phyloP scores from a whole-genome alignment of 2,113 vertebrate species.

The Phylloscopus trochilus region DNA sequence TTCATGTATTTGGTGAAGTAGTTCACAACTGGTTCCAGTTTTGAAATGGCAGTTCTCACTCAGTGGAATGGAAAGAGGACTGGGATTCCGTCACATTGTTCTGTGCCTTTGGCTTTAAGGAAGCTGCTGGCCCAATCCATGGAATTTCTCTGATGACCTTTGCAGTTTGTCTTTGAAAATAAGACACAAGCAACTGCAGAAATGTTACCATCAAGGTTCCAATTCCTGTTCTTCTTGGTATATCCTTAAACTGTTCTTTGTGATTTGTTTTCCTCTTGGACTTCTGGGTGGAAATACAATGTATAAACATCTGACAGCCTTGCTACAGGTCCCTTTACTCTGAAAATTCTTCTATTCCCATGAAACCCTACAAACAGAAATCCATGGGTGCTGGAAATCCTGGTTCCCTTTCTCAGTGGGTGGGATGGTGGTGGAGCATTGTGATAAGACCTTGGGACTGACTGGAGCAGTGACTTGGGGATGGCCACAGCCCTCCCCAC shows the following conservation, averaged over 20 bases:
- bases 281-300: background rate
- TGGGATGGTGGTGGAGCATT: fast-evolving
- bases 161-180: background rate
- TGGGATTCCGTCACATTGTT: background rate
- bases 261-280: background rate
- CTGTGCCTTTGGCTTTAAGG: background rate
- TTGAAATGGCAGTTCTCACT: background rate
- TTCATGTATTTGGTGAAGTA: background rate
- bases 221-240: background rate
- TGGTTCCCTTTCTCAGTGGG: background rate
- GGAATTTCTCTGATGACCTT: background rate
- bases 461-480: background rate
- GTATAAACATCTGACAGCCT: background rate
- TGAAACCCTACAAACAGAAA: background rate
- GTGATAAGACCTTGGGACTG: fast-evolving
- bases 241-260: background rate
- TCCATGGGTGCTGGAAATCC: background rate
- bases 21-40: background rate
- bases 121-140: background rate
- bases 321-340: fast-evolving
- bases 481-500: fast-evolving
- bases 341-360: background rate
- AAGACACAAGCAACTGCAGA: background rate
- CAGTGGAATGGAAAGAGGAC: background rate
- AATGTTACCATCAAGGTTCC: background rate